Evolutionary conservation across 2,797 vertebrate species (phyloP), one percentile per base, ranked within the genome.

Genomic region (Amblyraja radiata): DNA sequence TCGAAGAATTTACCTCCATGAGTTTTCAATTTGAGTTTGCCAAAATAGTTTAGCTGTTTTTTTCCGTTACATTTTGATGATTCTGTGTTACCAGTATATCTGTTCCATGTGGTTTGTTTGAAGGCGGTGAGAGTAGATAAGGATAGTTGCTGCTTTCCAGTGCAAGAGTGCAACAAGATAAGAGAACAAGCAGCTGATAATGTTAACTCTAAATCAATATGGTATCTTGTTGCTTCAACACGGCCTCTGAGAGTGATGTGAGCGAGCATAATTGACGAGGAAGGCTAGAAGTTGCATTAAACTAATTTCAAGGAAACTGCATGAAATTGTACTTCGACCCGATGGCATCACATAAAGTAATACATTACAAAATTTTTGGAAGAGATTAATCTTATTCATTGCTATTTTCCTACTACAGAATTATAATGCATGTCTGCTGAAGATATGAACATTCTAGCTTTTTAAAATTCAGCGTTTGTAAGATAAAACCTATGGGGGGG

Each of bases 91-190:
- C 13, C 32, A 54, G 46, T 23, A 28, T 46, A 61, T 11, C 81
- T 14, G 79, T 28, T 65, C 13, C 32, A 65, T 1, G 83, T 13
- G 14, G 28, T 32, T 25, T 58, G 6, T 5, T 58, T 83, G 13
- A 83, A 83, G 61, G 61, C 61, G 65, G 84, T 36, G 84, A 88
- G 61, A 88, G 21, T 32, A 7, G 84, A 88, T 88, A 68, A 88
- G 61, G 28, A 28, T 32, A 63, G 16, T 88, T 36, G 11, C 61
- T 88, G 9, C 3, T 88, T 65, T 18, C 61, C 83, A 86, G 83
- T 65, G 58, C 25, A 63, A 63, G 32, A 32, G 28, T 10, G n/a
- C 61, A 36, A 88, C 16, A 88, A 7, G 61, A 68, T 88, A 88
- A 88, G 61, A 32, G n/a, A 88, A 63, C 84, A 68, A 68, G 61